Percentiles rank a stretch among this genome's conserved stretches.
Evolutionary conservation across 2,797 vertebrate species (phyloP).

Genomic region (Periophthalmus magnuspinnatus): DNA sequence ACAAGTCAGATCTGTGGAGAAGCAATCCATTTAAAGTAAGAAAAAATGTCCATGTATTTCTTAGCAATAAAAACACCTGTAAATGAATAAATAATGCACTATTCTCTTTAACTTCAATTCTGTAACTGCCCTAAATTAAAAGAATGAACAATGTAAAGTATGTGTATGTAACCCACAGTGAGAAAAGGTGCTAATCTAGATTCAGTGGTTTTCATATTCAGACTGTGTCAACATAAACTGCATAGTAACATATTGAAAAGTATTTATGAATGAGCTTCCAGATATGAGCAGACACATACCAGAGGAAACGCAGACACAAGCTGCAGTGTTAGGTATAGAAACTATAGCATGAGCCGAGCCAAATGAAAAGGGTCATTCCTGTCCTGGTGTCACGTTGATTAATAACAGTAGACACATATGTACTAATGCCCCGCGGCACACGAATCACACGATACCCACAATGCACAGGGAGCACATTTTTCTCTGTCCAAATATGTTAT

Average conservation of each 20-base stretch:
- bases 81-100: too few relatives aligned
- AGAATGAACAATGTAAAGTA: not conserved
- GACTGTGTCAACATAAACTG: not conserved
- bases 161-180: too few relatives aligned
- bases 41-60: too few relatives aligned
- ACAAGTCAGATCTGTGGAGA: too few relatives aligned
- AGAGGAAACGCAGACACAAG: constrained; percentile 3
- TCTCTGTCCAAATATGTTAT: constrained; percentile 81
- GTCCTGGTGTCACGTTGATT: constrained; percentile 78
- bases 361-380: constrained; percentile 78
- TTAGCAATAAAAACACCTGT: too few relatives aligned
- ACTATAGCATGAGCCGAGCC: constrained; percentile 58
- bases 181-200: too few relatives aligned
- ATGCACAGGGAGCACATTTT: constrained; percentile 72
- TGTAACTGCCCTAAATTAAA: not conserved
- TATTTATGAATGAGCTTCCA: not conserved
- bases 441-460: constrained; percentile 73
- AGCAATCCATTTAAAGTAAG: too few relatives aligned
- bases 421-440: constrained; percentile 74
- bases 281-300: not conserved
- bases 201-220: not conserved
- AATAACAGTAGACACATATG: constrained; percentile 81
- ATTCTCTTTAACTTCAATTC: too few relatives aligned
- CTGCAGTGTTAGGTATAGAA: constrained; percentile 37
- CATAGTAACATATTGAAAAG: not conserved